Base-by-base conservation (phyloP, 2,797 vertebrate species). In the Dermochelys coriacea region DNA sequence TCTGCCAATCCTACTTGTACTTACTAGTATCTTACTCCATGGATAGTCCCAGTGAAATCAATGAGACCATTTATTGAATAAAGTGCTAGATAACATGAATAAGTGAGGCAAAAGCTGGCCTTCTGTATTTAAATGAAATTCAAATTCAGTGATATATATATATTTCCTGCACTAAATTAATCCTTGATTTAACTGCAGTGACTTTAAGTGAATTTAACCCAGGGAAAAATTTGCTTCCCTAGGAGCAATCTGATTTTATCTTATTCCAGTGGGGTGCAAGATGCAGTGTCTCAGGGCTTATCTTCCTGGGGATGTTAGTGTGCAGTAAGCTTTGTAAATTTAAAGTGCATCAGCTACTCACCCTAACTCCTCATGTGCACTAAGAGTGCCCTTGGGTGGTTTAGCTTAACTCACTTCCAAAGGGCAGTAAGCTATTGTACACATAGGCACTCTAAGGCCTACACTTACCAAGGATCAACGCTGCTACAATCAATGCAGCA, bases 31-130 rank as follows among this genome's bases (percentile, higher is more conserved):
- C 45, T 87, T 37, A 52, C 23, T 27, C 51, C 54, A 64, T 45
- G 16, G 21, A 45, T 41, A 74, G 41, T 74, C 23, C 71, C 71
- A 45, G 8, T 45, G 23, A 27, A 45, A 45, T 74, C 71, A 45
- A 25, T 71, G 59, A 86, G 82, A 71, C 27, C 47, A 9, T 25
- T 71, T 85, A 37, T 16, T 75, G 55, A 86, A 55, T 84, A 81
- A 88, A 37, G 34, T 37, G 29, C 47, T 68, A 57, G 11, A 31
- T 27, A 41, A 77, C 18, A 85, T 12, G n/a, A n/a, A 50, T 51
- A 2, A 81, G 5, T 19, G 78, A 0, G 0, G 49, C 29, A 77
- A 75, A 57, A 47, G 18, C 16, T 25, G 8, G 18, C 16, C 4
- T 54, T 8, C 21, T 23, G 80, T 81, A 80, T 88, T 59, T 19